Conservation (phyloP, 2,797 vertebrate genomes). For the Rhinichthys osculus region DNA sequence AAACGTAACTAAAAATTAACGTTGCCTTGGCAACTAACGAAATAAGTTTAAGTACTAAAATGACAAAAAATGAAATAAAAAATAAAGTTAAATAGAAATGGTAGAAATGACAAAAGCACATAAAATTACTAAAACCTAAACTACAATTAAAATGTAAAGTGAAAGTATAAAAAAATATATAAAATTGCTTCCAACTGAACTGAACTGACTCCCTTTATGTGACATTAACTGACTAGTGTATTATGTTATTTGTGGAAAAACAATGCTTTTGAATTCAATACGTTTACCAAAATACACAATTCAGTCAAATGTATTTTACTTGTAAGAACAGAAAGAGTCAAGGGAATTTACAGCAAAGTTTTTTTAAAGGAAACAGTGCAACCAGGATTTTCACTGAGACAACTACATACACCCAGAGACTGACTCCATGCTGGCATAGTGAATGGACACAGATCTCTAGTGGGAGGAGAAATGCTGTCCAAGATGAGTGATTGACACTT, state of each 20-base stretch:
- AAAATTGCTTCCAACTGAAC: background rate
- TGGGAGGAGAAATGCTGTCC: slow-evolving; percentile 23
- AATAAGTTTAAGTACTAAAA: background rate
- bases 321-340: background rate
- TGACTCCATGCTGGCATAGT: slow-evolving; percentile 19
- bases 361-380: background rate
- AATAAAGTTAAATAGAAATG: background rate
- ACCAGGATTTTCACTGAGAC: slow-evolving; percentile 25
- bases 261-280: background rate
- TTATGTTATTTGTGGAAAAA: background rate
- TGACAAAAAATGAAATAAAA: too few species aligned
- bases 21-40: too few species aligned
- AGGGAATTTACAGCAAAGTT: background rate
- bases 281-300: background rate
- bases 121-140: too few species aligned
- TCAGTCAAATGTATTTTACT: background rate
- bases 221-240: too few species aligned
- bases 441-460: slow-evolving; percentile 22
- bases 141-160: background rate
- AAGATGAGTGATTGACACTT: slow-evolving; percentile 33
- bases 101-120: background rate
- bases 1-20: background rate
- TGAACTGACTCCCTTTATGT: too few species aligned
- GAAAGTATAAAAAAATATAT: too few species aligned
- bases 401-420: background rate